Conservation (phyloP, 2,113 vertebrate genomes). For the Corvus moneduloides region DNA sequence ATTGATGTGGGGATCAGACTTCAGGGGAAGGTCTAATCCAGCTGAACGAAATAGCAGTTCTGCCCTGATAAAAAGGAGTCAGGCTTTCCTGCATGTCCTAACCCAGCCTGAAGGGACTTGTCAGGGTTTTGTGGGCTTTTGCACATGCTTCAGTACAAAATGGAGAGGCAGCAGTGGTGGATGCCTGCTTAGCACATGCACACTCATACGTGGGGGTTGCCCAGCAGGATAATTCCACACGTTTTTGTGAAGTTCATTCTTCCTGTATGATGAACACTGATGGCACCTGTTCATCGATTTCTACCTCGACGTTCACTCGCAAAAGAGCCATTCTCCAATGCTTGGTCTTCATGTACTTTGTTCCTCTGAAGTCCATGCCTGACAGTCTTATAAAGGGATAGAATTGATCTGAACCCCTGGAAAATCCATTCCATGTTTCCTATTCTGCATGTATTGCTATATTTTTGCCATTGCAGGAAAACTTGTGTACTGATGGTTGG, state of each 20-base stretch:
- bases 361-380: not conserved
- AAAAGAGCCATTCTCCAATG: not conserved
- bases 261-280: accelerated
- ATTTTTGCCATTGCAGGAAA: not conserved
- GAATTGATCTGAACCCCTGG: not conserved
- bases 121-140: not conserved
- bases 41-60: not conserved
- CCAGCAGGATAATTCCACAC: not conserved
- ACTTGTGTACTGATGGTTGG: not conserved
- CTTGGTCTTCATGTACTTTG: not conserved
- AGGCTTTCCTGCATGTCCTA: not conserved
- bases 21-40: not conserved
- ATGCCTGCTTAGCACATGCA: not conserved
- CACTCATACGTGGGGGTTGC: not conserved
- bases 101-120: not conserved
- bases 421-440: not conserved
- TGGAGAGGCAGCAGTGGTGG: not conserved
- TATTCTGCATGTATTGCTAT: accelerated
- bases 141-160: not conserved
- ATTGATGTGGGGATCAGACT: not conserved
- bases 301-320: accelerated
- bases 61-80: accelerated
- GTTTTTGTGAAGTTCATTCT: not conserved
- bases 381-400: not conserved
- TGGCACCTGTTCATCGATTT: not conserved